A percentile compares a stretch with the other conserved stretches of the same genome.
Conservation (phyloP, 2,888 invertebrate genomes). For the Volucella inflata region DNA sequence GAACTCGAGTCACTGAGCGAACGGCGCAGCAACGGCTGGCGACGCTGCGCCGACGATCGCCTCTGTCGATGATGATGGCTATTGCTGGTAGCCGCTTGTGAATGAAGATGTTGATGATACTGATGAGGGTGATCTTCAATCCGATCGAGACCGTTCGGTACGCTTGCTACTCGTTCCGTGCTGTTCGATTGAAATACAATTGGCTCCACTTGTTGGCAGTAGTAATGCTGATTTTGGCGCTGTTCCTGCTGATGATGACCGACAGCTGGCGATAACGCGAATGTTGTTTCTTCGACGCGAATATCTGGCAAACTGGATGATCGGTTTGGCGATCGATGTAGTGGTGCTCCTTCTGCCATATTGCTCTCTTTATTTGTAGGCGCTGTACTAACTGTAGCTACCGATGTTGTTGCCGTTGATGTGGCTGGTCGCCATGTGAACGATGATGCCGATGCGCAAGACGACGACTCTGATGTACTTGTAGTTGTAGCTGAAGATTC, state of each 20-base stretch:
- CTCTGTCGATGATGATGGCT: slow-evolving; percentile 53
- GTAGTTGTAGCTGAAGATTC: slow-evolving; percentile 77
- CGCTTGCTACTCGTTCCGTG: slow-evolving; percentile 77
- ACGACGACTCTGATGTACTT: slow-evolving; percentile 76
- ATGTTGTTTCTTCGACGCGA: slow-evolving; percentile 79
- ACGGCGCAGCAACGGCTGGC: slow-evolving; percentile 47
- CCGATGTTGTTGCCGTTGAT: slow-evolving; percentile 45
- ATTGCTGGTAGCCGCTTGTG: slow-evolving; percentile 33
- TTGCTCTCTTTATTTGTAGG: slow-evolving; percentile 60
- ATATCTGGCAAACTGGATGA: slow-evolving; percentile 82
- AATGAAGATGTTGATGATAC: slow-evolving; percentile 57
- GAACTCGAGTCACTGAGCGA: slow-evolving; percentile 67
- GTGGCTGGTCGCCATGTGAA: slow-evolving; percentile 81
- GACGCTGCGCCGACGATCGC: slow-evolving; percentile 55
- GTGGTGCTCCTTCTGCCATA: slow-evolving; percentile 58
- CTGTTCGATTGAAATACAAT: slow-evolving; percentile 47
- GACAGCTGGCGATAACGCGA: slow-evolving; percentile 77
- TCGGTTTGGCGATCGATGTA: slow-evolving; percentile 74
- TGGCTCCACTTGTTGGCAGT: slow-evolving; percentile 1
- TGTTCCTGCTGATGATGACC: slow-evolving; percentile 75
- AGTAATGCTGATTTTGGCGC: slow-evolving; percentile 25
- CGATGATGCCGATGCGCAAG: slow-evolving; percentile 79
- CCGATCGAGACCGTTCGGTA: slow-evolving; percentile 81
- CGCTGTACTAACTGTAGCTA: slow-evolving; percentile 13
- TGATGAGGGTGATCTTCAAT: slow-evolving; percentile 76